Evolutionary conservation across 1,140 invertebrate genomes (phyloP), one percentile per base, ranked within the genome.

Genomic region (Teleopsis dalmanni): DNA sequence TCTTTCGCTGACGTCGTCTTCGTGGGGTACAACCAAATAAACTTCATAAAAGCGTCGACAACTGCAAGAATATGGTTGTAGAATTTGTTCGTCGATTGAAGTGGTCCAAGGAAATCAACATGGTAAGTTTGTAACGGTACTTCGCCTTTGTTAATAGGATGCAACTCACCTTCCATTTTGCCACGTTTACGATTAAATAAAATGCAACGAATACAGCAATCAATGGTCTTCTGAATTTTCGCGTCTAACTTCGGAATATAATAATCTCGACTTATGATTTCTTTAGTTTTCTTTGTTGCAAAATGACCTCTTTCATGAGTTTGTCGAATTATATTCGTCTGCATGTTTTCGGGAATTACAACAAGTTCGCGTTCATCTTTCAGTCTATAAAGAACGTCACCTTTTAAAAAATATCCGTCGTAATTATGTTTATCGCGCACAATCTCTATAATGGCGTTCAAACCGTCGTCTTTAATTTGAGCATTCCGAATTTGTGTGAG

Each of bases 271-370:
- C 46, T 53, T 5, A 74, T 59, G 10, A 62, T 14, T 21, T 66
- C 65, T 49, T 65, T 57, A 2, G 61, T 73, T 49, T 74, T 75
- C 22, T 42, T 55, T 1, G 60, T 48, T 5, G 51, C 56, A 57
- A 73, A 71, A 61, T 73, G 66, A 21, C 65, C 66, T 35, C 56
- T 57, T 29, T 60, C 58, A 40, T 73, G 71, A 7, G 54, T 54
- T 37, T n/a, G n/a, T n/a, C n/a, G n/a, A n/a, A n/a, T n/a, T n/a
- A n/a, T 59, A 29, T 65, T 57, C 26, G 41, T 41, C 31, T 61
- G 51, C 52, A 62, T 59, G 3, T 53, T 50, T 22, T 55, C 59
- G 2, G 64, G 60, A 42, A 70, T 51, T 23, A 67, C 59, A 2
- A 48, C 16, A 8, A 31, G 14, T 13, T 48, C 46, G n/a, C n/a